Evolutionary conservation across 2,888 invertebrate species (phyloP), one percentile per base, ranked within the genome.

Genomic region (Pandemis heparana): DNA sequence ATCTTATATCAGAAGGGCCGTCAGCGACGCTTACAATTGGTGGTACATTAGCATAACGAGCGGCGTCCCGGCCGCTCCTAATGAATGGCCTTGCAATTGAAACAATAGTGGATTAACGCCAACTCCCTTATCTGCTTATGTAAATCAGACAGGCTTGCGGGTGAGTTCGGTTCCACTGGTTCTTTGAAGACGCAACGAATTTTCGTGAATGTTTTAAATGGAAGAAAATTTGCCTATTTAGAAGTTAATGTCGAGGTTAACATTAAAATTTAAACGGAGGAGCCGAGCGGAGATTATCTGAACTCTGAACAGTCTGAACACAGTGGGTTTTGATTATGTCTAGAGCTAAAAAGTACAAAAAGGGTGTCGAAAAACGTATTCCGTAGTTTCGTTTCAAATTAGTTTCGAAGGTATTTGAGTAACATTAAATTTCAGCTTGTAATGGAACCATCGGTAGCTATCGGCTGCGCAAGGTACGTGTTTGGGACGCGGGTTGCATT

Each of bases 11-110:
- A 73, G 60, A 60, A 68, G 68, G 63, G 70, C 64, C 74, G 53
- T 65, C 74, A 74, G 73, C 68, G 59, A 73, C 68, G 74, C 74
- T 74, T 61, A 79, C 77, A 79, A 89, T 87, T 84, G 87, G 82
- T 82, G 82, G 82, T 77, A 82, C 82, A 90, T 91, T 90, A 90
- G 83, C 90, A 90, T 91, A 91, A 91, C 89, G 89, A 89, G 87
- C 85, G 80, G 75, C 79, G 79, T 81, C 82, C 83, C 78, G 80
- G 79, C 80, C 81, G 81, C 75, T 83, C 82, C 85, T 92, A 90
- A 92, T 92, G 89, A 91, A 92, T 89, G 86, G 91, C 83, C 88
- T 85, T 85, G 90, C 89, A 89, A 91, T 90, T 91, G 91, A 91
- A 91, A 91, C 91, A 89, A 78, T 78, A 77, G 79, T 78, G 78